A percentile compares a stretch with the other conserved stretches of the same genome.
These are phyloP conservation scores for pig (Sus scrofa) DNA, from an alignment of 2,113 vertebrate species.

Conservation along the genomic window T2T-Sscrofa CM000830.6:21625501-21626000, in stretches of 20 bases:
- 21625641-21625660: background rate
- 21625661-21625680: background rate
- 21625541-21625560: background rate
- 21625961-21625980: background rate
- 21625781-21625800: background rate
- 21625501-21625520: constrained; percentile 26
- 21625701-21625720: constrained; percentile 24
- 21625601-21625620: background rate
- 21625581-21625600: background rate
- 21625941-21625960: background rate
- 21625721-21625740: constrained; percentile 45
- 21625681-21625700: background rate
- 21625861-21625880: background rate
- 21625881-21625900: background rate
- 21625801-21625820: background rate
- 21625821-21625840: constrained; percentile 24
- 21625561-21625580: background rate
- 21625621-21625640: constrained; percentile 1
- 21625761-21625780: background rate
- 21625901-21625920: constrained; percentile 12
- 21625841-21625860: constrained; percentile 10
- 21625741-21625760: background rate
- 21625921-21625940: constrained; percentile 29
- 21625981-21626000: background rate
- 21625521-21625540: background rate